Percentiles rank a stretch among this genome's conserved stretches.
phyloP scores from a whole-genome alignment of 2,888 invertebrate species.

The Empis livida region DNA sequence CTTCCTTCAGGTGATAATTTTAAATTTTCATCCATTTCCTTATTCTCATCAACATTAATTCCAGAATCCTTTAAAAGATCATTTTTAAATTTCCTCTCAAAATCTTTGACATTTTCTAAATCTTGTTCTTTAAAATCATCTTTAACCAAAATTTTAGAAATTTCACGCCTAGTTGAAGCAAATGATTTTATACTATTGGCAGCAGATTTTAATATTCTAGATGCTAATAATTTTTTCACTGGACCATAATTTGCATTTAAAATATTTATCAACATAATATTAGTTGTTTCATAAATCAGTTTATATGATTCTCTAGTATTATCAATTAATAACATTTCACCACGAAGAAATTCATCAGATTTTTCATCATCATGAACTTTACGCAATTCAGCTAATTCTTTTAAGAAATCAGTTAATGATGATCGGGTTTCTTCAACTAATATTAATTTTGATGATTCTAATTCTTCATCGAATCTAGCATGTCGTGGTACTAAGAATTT shows the following conservation, averaged over 20 bases:
- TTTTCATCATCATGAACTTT: background rate
- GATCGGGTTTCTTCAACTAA: constrained; percentile 4
- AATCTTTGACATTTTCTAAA: too few relatives aligned
- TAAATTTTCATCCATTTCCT: too few relatives aligned
- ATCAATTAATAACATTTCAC: constrained; percentile 6
- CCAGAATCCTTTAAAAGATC: too few relatives aligned
- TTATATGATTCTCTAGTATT: constrained; percentile 5
- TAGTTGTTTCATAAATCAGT: constrained; percentile 3
- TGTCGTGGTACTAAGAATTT: constrained; percentile 1
- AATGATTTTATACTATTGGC: constrained; percentile 4
- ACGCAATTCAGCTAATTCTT: background rate
- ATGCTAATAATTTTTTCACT: constrained; percentile 5
- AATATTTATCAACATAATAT: background rate
- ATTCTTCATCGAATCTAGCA: constrained; percentile 4
- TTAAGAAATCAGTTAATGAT: constrained; percentile 4
- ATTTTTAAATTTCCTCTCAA: too few relatives aligned
- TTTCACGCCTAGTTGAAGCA: background rate
- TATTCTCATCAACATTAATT: too few relatives aligned
- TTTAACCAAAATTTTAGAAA: background rate
- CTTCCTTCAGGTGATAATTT: too few relatives aligned
- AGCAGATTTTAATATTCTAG: constrained; percentile 3
- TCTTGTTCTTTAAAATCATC: too few relatives aligned
- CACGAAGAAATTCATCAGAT: background rate
- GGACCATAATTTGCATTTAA: background rate
- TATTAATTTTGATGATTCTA: constrained; percentile 1